Conservation (phyloP, 2,888 invertebrate species). For the Cheilosia impressa region DNA sequence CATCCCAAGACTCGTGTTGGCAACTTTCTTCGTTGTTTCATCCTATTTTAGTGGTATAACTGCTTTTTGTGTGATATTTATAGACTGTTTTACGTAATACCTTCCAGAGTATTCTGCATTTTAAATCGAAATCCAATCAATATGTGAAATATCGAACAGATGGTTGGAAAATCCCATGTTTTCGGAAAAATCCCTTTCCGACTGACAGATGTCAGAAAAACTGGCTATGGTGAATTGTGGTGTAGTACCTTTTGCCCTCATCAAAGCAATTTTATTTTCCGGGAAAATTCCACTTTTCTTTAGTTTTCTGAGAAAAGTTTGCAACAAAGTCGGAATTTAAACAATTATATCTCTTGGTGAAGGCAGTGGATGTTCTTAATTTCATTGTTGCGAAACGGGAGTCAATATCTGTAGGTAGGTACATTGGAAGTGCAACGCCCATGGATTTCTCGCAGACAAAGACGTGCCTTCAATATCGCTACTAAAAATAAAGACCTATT, state of each 20-base stretch:
- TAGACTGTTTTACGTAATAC: slow-evolving; percentile 37
- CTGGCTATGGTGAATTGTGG: slow-evolving; percentile 40
- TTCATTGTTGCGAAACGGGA: not conserved
- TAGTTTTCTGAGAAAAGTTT: slow-evolving; percentile 12
- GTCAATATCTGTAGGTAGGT: not conserved
- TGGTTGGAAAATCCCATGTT: slow-evolving; percentile 31
- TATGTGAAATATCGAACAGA: slow-evolving; percentile 41
- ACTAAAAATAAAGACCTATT: slow-evolving; percentile 30
- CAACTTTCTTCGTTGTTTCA: slow-evolving; percentile 3
- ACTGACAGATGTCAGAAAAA: slow-evolving; percentile 56
- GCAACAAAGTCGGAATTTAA: not conserved
- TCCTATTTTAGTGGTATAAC: slow-evolving; percentile 14
- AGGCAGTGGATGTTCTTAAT: slow-evolving; percentile 10
- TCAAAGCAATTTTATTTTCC: slow-evolving; percentile 15
- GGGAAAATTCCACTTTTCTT: slow-evolving; percentile 6
- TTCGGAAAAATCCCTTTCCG: slow-evolving; percentile 39
- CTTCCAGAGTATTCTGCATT: slow-evolving; percentile 13
- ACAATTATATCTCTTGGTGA: not conserved
- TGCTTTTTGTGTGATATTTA: not conserved
- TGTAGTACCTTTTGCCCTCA: slow-evolving; percentile 1
- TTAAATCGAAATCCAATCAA: slow-evolving; percentile 4
- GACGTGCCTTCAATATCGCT: not conserved
- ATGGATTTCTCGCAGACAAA: slow-evolving; percentile 25
- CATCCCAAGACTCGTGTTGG: not conserved
- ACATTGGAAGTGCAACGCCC: slow-evolving; percentile 33